These are phyloP conservation scores for Capreolus pygargus DNA, from an alignment of 2,113 vertebrate genomes.

Conservation along the genomic window DNA sequence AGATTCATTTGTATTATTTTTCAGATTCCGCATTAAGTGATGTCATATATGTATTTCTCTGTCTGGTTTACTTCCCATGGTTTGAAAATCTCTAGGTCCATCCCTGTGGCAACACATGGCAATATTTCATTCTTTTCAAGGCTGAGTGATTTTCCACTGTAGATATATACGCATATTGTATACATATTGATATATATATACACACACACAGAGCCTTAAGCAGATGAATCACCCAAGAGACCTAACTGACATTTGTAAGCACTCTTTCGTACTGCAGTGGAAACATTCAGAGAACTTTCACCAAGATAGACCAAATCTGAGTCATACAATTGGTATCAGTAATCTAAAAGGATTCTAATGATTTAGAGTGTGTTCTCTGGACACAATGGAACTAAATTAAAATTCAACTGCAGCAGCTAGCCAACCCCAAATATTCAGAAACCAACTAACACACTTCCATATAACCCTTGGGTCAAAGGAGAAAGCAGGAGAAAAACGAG, in stretches of 20 bases:
- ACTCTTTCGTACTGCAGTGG: rapidly evolving
- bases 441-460: neutral
- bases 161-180: neutral
- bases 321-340: neutral
- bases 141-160: neutral
- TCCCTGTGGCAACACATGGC: neutral
- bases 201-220: neutral
- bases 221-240: rapidly evolving
- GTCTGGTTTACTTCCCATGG: neutral
- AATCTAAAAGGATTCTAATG: neutral
- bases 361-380: neutral
- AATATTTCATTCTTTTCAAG: neutral
- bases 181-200: neutral
- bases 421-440: neutral
- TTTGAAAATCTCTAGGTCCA: neutral
- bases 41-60: neutral
- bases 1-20: neutral
- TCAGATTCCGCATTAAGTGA: neutral
- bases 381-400: neutral
- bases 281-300: neutral
- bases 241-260: rapidly evolving
- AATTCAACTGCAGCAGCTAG: neutral
- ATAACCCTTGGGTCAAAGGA: neutral
- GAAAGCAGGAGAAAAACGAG: neutral
- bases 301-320: neutral